Conservation (phyloP, 2,113 vertebrate genomes). For the Leucosticte australis region DNA sequence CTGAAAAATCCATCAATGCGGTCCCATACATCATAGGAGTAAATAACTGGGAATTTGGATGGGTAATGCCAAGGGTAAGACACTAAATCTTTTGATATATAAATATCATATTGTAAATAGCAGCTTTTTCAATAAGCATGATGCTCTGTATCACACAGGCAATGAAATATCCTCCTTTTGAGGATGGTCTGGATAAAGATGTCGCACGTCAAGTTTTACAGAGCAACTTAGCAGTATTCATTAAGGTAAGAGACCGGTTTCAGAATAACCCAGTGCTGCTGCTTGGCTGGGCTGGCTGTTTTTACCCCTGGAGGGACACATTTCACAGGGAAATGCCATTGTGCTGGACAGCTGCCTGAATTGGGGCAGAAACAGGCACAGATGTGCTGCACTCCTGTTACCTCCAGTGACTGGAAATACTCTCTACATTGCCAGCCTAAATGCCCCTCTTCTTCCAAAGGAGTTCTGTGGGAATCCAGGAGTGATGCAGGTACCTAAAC, state of each 20-base stretch:
- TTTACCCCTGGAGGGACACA: not conserved
- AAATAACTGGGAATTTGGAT: conserved; percentile 44
- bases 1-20: not conserved
- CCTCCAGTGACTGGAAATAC: not conserved
- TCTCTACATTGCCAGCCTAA: not conserved
- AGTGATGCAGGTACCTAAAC: not conserved
- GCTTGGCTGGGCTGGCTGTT: not conserved
- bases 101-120: not conserved
- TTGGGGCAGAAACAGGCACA: not conserved
- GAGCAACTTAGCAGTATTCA: accelerated
- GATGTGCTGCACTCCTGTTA: not conserved
- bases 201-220: not conserved
- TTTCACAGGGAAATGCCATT: not conserved
- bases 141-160: not conserved
- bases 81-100: not conserved
- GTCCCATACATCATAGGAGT: conserved; percentile 56
- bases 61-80: not conserved
- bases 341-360: not conserved
- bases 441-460: not conserved
- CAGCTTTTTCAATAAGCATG: not conserved
- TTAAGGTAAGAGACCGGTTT: not conserved
- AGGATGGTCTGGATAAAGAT: not conserved
- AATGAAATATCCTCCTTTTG: not conserved
- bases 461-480: not conserved
- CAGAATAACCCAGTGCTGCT: not conserved